Evolutionary conservation across 2,113 vertebrate species (phyloP).

Genomic region (Eudyptes chrysolophus): DNA sequence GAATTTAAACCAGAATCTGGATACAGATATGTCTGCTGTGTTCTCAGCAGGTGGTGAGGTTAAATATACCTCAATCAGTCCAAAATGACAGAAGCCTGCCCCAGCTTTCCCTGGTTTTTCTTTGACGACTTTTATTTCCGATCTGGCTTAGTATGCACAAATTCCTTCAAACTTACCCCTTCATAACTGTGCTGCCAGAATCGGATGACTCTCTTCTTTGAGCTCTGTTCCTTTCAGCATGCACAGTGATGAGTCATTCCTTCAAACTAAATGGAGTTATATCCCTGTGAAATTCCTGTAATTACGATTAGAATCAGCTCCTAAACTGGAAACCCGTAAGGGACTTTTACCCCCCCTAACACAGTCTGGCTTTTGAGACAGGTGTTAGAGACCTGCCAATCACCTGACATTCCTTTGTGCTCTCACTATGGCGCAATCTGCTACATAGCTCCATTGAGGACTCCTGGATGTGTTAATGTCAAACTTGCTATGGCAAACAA

Average conservation of each 20-base stretch:
- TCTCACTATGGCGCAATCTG: neutral
- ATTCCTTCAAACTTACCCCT: neutral
- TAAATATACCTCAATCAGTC: neutral
- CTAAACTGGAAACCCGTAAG: neutral
- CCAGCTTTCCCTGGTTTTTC: neutral
- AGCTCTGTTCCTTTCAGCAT: neutral
- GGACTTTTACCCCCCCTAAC: neutral
- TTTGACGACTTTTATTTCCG: neutral
- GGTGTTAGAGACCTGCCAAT: neutral
- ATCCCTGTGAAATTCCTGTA: neutral
- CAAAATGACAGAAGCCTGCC: neutral
- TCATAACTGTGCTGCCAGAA: neutral
- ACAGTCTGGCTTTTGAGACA: neutral
- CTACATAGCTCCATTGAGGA: neutral
- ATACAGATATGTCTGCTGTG: neutral
- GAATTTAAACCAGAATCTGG: neutral
- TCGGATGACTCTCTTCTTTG: neutral
- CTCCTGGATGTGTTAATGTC: neutral
- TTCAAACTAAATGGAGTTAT: neutral
- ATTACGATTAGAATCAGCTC: neutral
- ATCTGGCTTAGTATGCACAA: neutral
- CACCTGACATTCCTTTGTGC: neutral
- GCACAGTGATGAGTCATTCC: neutral
- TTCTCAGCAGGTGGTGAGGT: neutral
- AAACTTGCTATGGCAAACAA: conserved; percentile 2